Base-by-base conservation (phyloP, 2,797 vertebrate genomes). In the Cynodonichthys magdalenae region DNA sequence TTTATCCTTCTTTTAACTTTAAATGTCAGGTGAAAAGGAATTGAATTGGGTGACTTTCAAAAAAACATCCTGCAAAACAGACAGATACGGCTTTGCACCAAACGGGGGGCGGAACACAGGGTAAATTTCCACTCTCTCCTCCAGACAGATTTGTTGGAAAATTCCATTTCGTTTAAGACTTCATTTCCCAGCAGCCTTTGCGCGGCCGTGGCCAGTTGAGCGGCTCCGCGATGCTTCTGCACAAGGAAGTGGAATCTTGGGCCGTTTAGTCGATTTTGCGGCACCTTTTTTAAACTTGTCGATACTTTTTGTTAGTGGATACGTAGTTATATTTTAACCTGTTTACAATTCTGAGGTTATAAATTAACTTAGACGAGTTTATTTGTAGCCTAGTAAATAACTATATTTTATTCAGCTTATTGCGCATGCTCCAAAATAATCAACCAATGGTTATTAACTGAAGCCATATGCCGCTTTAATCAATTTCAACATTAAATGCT, bases 101-200 rank as follows among this genome's bases (percentile, higher is more conserved):
- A 19, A 65, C 17, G 66, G 5, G 50, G 55, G 70, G 51, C 58
- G 65, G 65, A 66, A 66, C 31, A 59, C 67, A 15, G 59, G 60
- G 87, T 85, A 89, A 87, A 85, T 91, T 91, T 88, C 81, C 87
- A 90, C 69, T 85, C 66, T 46, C 66, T 74, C 45, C 34, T 51
- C 39, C 6, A 11, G 28, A 60, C 29, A 56, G 19, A 59, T 71
- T 71, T 52, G 15, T 66, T 69, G 87, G 77, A 91, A 90, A 81
- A 82, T 90, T 91, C 90, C 89, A 91, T 69, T 52, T 59, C 0
- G 5, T 0, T 1, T 15, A n/a, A 50, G 75, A 90, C 91, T 79
- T 82, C 91, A 75, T 59, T 77, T 87, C 94, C 95, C 94, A 82
- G 14, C 20, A 71, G 28, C 10, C 15, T 3, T 11, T 39, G 77